A percentile compares a stretch with the other conserved stretches of the same genome.
These are phyloP conservation scores for Himantopus leucocephalus DNA, from an alignment of 2,113 vertebrate species.

Conservation along the genomic window DNA sequence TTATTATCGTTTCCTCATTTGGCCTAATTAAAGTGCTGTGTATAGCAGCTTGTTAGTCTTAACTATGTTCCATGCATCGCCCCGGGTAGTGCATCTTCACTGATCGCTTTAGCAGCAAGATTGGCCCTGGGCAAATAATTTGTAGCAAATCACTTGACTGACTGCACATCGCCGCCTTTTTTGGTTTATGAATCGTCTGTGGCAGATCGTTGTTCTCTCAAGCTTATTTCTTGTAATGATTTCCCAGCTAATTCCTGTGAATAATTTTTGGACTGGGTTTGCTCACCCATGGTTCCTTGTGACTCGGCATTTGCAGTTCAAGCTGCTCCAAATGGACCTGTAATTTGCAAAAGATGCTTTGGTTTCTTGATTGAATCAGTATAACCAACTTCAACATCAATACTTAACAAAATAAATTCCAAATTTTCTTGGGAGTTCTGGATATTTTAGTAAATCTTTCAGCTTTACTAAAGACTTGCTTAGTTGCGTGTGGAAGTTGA, in stretches of 20 bases:
- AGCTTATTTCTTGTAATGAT: neutral
- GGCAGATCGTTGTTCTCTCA: neutral
- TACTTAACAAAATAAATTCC: neutral
- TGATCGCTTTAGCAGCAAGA: conserved; percentile 9
- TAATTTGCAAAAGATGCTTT: neutral
- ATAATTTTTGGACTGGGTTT: neutral
- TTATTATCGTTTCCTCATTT: conserved; percentile 42
- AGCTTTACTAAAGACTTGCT: neutral
- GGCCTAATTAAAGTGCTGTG: conserved; percentile 57
- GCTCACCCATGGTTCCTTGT: neutral
- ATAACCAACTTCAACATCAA: neutral
- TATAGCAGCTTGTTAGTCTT: conserved; percentile 48
- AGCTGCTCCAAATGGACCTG: neutral
- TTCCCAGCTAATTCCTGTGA: neutral
- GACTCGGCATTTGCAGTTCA: neutral
- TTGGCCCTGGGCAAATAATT: conserved; percentile 26
- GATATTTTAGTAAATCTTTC: neutral
- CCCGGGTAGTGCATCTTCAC: neutral
- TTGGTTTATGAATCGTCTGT: neutral
- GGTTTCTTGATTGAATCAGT: neutral
- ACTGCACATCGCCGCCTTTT: neutral
- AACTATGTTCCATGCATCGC: neutral
- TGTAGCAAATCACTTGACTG: conserved; percentile 42
- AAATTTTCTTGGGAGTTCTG: neutral
- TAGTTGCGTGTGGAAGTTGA: neutral